phyloP scores from a whole-genome alignment of 2,113 vertebrate species.

The Coregonus clupeaformis region DNA sequence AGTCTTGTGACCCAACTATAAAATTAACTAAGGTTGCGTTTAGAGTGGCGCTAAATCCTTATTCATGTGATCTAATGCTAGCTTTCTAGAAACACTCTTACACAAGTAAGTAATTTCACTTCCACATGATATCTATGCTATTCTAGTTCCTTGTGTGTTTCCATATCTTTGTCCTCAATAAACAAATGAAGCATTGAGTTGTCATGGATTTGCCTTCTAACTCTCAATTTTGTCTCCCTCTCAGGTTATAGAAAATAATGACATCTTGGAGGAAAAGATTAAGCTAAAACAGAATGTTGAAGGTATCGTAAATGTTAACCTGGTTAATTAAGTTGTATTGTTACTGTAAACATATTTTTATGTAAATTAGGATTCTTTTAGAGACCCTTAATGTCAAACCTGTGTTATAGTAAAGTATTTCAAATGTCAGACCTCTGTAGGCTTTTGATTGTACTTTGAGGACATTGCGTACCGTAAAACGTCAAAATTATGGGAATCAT shows the following conservation, averaged over 20 bases:
- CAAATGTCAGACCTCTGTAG: background rate
- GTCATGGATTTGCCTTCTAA: background rate
- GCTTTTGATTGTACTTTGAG: background rate
- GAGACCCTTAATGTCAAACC: background rate
- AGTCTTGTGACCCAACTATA: no score
- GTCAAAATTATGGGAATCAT: no score
- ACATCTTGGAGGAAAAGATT: slow-evolving; percentile 89
- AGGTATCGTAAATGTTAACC: slow-evolving; percentile 70
- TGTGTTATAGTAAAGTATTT: background rate
- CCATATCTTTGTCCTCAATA: background rate
- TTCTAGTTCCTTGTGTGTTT: background rate
- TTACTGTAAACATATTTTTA: background rate
- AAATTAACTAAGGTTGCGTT: no score
- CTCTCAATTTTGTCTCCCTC: slow-evolving; percentile 10
- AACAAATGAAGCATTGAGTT: no score
- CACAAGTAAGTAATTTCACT: background rate
- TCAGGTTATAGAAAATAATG: slow-evolving; percentile 91
- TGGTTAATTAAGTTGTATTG: background rate
- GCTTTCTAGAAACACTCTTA: no score
- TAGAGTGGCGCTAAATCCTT: no score
- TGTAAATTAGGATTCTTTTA: background rate
- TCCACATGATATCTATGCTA: background rate
- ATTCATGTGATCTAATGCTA: no score
- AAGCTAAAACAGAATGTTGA: slow-evolving; percentile 87
- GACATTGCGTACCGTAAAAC: no score